phyloP scores from a whole-genome alignment of 2,113 vertebrate species.

The Hiodon alosoides region DNA sequence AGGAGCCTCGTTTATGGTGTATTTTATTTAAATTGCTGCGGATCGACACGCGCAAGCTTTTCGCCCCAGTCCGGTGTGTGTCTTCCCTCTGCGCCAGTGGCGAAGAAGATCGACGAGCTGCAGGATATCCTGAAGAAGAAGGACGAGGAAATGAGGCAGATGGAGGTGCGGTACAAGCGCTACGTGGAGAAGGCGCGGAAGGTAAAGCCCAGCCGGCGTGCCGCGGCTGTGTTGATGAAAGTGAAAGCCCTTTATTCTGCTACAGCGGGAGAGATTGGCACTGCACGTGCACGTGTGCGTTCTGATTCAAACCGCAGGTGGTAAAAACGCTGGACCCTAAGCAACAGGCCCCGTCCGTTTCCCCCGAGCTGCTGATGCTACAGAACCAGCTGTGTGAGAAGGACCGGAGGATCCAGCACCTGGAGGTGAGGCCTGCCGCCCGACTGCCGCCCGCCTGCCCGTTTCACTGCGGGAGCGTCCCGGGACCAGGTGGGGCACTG shows the following conservation, averaged over 20 bases:
- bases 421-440: constrained; percentile 65
- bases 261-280: neutral
- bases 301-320: constrained; percentile 59
- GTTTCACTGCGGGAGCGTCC: neutral
- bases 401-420: constrained; percentile 67
- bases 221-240: neutral
- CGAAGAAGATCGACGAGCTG: constrained; percentile 74
- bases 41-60: too few relatives aligned
- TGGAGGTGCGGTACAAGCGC: constrained; percentile 80
- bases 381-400: constrained; percentile 77
- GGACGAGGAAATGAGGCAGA: constrained; percentile 79
- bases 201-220: constrained; percentile 42
- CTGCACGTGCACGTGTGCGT: neutral
- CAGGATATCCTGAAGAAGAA: constrained; percentile 77
- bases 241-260: neutral
- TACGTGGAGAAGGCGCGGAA: constrained; percentile 77
- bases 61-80: neutral
- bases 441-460: neutral
- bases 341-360: constrained; percentile 42
- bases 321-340: constrained; percentile 79
- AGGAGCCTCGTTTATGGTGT: neutral
- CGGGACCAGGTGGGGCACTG: neutral
- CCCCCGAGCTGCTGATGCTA: constrained; percentile 64
- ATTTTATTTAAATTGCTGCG: neutral
- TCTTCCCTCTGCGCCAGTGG: constrained; percentile 46